Conservation (phyloP, 2,113 vertebrate species). For the Phylloscopus trochiloides region DNA sequence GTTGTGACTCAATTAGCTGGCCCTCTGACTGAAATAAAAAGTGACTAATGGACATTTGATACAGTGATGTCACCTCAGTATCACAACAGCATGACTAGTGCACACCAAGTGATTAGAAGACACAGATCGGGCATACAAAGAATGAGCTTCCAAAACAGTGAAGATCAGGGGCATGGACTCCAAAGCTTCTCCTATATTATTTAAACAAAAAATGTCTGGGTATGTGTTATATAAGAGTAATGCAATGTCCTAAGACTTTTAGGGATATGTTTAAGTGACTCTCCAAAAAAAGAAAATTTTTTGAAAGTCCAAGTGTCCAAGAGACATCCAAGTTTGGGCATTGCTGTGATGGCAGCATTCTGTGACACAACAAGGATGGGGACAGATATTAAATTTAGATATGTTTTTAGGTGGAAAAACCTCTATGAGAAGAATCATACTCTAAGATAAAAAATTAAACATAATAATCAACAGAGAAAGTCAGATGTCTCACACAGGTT, state of each 20-base stretch:
- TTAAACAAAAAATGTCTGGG: background rate
- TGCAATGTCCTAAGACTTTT: background rate
- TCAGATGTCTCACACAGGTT: background rate
- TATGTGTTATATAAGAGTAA: background rate
- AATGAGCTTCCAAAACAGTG: background rate
- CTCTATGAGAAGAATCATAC: background rate
- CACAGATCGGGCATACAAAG: background rate
- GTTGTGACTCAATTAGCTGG: background rate
- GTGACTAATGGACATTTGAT: fast-evolving
- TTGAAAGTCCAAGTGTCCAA: background rate
- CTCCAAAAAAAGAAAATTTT: background rate
- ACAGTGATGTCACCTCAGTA: background rate
- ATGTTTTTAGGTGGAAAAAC: background rate
- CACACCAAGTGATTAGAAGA: background rate
- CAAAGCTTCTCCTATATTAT: background rate
- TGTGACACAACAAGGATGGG: background rate
- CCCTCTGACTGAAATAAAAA: background rate
- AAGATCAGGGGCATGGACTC: background rate
- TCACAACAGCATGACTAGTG: no score
- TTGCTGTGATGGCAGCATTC: background rate
- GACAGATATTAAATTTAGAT: background rate
- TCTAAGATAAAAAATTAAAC: background rate
- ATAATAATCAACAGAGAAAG: background rate
- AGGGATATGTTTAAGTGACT: background rate
- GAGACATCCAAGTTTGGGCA: background rate